A percentile compares a stretch with the other conserved stretches of the same genome.
Evolutionary conservation across 2,888 invertebrate genomes (phyloP).

Genomic region (Ecliptopera silaceata): DNA sequence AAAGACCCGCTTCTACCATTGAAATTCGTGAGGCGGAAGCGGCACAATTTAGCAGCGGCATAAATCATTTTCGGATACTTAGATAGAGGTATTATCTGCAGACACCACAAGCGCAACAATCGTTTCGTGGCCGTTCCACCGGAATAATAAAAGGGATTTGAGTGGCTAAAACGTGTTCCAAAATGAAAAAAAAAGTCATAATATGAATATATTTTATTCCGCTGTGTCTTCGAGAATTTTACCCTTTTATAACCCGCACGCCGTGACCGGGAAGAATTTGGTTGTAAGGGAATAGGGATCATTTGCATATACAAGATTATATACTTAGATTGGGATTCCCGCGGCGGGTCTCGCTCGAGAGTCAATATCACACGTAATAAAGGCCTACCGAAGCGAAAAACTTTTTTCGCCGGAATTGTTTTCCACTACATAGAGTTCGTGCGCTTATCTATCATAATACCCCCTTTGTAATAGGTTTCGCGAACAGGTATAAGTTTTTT

Average conservation of each 20-base stretch:
- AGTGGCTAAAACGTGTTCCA: constrained; percentile 50
- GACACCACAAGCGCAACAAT: constrained; percentile 47
- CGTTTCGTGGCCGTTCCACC: constrained; percentile 43
- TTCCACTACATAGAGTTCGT: constrained; percentile 57
- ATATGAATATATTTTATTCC: constrained; percentile 63
- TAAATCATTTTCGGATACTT: constrained; percentile 52
- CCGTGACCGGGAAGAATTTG: constrained; percentile 71
- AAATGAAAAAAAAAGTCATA: constrained; percentile 50
- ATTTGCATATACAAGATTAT: constrained; percentile 76
- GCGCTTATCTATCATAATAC: constrained; percentile 48
- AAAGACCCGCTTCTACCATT: constrained; percentile 39
- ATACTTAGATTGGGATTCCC: constrained; percentile 63
- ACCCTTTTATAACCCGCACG: constrained; percentile 65
- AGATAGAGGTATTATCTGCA: constrained; percentile 49
- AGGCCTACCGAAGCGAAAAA: constrained; percentile 63
- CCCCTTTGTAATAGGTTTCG: constrained; percentile 42
- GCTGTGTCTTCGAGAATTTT: constrained; percentile 61
- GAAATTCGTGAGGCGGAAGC: constrained; percentile 46
- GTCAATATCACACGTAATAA: constrained; percentile 74
- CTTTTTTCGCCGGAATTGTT: constrained; percentile 66
- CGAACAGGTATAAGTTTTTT: constrained; percentile 39
- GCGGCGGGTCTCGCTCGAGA: constrained; percentile 54
- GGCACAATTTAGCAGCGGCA: constrained; percentile 41
- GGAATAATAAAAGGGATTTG: constrained; percentile 50
- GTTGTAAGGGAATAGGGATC: constrained; percentile 65